Evolutionary conservation across 2,113 vertebrate genomes (phyloP), one percentile per base, ranked within the genome.

Genomic region (Peucedramus taeniatus): DNA sequence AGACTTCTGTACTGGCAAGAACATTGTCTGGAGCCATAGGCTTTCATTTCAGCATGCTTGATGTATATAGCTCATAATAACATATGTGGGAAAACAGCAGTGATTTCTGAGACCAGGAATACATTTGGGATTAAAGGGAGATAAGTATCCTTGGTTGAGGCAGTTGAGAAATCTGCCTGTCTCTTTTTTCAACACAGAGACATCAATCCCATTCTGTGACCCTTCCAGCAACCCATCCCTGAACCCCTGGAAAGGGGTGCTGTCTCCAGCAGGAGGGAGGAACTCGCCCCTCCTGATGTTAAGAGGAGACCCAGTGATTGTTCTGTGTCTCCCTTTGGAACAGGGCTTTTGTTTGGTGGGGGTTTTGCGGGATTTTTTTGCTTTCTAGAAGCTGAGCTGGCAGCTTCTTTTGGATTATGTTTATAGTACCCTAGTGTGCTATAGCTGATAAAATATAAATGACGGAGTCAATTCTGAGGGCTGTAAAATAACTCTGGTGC

Each of bases 361-460:
- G 31, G 49, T 50, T 74, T 59, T 42, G 50, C 0, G 0, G 45
- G 13, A 39, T 54, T 53, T 61, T 82, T 92, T 86, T 77, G 5
- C 78, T 87, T 90, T 93, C 82, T 95, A 78, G 74, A 93, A 96
- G 89, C 82, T 89, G 91, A 95, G 87, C 91, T 96, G 84, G 93
- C 94, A 96, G 78, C 84, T 95, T 93, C 93, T 89, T 90, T 96
- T 93, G 78, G 91, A 80, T 96, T 94, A 94, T 80, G 89, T 96
- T 96, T 96, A 96, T 96, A 88, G 94, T 70, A 93, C 94, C 87
- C 93, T 69, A 50, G 94, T 15, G 87, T 93, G 82, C 94, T 87
- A 54, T 95, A 96, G 87, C 89, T 96, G 94, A 91, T 94, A 95
- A 95, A 97, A 96, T 96, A 96, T 77, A 97, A 96, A 96, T 91